phyloP scores from a whole-genome alignment of 2,113 vertebrate genomes.

The Stomatorhinus ivindoensis region DNA sequence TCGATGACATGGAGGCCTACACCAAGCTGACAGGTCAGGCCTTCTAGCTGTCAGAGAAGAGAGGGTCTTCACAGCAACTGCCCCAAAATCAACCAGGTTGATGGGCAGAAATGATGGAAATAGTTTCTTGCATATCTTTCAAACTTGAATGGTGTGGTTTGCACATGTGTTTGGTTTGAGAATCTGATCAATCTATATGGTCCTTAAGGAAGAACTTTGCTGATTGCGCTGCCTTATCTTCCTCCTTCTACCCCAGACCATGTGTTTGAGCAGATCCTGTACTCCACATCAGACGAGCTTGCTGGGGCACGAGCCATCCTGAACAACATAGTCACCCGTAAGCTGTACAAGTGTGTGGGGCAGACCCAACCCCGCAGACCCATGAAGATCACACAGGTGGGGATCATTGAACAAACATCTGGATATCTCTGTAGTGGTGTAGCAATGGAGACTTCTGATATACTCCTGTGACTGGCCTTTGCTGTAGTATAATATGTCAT shows the following conservation, averaged over 20 bases:
- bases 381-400: slow-evolving; percentile 36
- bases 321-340: slow-evolving; percentile 66
- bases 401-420: neutral
- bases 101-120: neutral
- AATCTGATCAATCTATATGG: neutral
- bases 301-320: slow-evolving; percentile 68
- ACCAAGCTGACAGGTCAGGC: neutral
- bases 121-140: neutral
- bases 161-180: neutral
- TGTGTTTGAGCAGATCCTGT: slow-evolving; percentile 80
- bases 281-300: slow-evolving; percentile 66
- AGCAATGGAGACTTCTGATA: neutral
- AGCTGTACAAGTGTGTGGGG: slow-evolving; percentile 77
- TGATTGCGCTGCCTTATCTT: neutral
- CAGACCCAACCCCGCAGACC: slow-evolving; percentile 59
- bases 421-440: neutral
- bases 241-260: slow-evolving; percentile 59
- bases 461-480: neutral
- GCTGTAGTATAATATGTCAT: neutral
- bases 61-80: neutral
- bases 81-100: neutral
- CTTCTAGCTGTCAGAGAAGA: neutral
- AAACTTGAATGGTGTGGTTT: neutral
- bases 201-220: neutral
- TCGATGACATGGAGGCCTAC: neutral